Base-by-base conservation (phyloP, 2,113 vertebrate species). In the Pluvialis apricaria region DNA sequence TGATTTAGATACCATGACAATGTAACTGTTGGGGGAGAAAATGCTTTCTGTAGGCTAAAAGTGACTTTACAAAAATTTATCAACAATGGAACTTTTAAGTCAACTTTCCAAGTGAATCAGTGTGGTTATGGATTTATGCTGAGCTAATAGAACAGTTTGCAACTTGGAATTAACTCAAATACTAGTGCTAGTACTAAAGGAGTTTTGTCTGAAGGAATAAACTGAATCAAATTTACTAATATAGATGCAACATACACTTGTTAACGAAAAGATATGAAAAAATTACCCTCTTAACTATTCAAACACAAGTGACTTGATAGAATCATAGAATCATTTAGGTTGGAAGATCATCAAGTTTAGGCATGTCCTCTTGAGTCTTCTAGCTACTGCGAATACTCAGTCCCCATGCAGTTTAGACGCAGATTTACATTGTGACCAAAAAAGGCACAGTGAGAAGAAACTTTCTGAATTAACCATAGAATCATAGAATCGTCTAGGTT, bases 51-150 rank as follows among this genome's bases (percentile, higher is more conserved):
- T 54, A 76, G 73, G 32, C 88, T 92, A 90, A 79, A 75, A 78
- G n/a, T 62, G 73, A 90, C 38, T 92, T 96, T 92, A 89, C 19
- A 26, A 58, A 92, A 94, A 97, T 65, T 82, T 84, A 40, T 95
- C 61, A 92, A 87, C 65, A 95, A 76, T 69, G 24, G 94, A 96
- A 92, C 64, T 82, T 95, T 36, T 38, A 82, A 92, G n/a, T 44
- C 62, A 96, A 34, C 34, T 80, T 97, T 94, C 49, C 36, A 88
- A 71, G 16, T 84, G 71, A 72, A 73, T 69, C 29, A 19, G 11
- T 62, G 24, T 15, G 66, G 21, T 66, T 92, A 47, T 2, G 21
- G 20, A 32, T 92, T 91, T 88, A 55, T 80, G n/a, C 42, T 68
- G 42, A 86, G 22, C 18, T 66, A n/a, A 62, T 71, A 51, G 47